These are phyloP conservation scores for Bombus waltoni DNA, from an alignment of 1,140 invertebrate species.

Conservation along the genomic window DNA sequence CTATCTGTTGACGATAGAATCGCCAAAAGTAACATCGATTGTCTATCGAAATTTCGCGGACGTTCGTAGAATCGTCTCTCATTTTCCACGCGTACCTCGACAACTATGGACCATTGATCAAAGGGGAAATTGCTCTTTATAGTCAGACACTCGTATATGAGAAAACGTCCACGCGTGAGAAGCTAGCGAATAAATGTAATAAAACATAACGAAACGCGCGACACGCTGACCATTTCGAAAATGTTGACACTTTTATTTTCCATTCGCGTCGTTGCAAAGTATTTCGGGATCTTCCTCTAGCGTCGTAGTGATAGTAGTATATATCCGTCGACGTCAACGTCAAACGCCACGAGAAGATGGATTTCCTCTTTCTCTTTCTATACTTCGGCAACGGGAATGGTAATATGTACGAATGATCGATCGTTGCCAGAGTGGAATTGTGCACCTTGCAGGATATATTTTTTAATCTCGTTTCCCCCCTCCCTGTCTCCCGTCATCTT, in stretches of 20 bases:
- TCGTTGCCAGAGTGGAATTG: conserved; percentile 58
- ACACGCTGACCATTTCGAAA: background rate
- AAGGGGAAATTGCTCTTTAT: background rate
- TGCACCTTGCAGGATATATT: conserved; percentile 51
- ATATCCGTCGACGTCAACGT: conserved; percentile 45
- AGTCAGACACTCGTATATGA: too few relatives aligned
- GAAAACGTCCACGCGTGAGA: too few relatives aligned
- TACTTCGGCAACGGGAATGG: conserved; percentile 43
- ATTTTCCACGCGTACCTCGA: too few relatives aligned
- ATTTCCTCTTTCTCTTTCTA: conserved; percentile 54
- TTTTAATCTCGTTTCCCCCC: conserved; percentile 49
- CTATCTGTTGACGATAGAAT: too few relatives aligned
- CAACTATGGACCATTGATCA: background rate
- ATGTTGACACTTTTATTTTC: conserved; percentile 49
- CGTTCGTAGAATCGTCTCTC: too few relatives aligned
- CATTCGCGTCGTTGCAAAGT: conserved; percentile 27
- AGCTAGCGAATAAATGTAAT: background rate
- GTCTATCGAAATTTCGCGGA: too few relatives aligned
- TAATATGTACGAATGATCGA: conserved; percentile 66
- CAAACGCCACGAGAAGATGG: conserved; percentile 53
- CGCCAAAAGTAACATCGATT: too few relatives aligned
- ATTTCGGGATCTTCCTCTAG: conserved; percentile 30
- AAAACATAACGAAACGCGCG: background rate
- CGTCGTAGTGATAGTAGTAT: conserved; percentile 26
- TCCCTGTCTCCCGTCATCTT: too few relatives aligned